These are phyloP conservation scores for Archips xylosteana DNA, from an alignment of 2,888 invertebrate species.

Conservation along the genomic window DNA sequence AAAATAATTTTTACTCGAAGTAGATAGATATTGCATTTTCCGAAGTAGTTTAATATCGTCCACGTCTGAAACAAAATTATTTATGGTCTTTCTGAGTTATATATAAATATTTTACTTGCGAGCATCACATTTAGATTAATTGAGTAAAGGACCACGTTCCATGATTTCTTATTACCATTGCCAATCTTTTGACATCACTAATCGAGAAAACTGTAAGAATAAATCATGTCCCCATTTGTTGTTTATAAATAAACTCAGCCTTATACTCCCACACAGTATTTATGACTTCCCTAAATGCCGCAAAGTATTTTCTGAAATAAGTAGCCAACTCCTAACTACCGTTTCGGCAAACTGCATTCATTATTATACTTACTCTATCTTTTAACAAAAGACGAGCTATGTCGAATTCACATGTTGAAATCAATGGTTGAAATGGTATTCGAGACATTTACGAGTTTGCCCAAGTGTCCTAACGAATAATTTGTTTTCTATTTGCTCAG, in stretches of 20 bases:
- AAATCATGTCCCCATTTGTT: too few relatives aligned
- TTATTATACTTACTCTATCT: not conserved
- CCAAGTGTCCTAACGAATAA: constrained; percentile 28
- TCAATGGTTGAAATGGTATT: not conserved
- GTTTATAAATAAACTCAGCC: too few relatives aligned
- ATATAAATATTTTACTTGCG: not conserved
- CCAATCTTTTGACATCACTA: too few relatives aligned
- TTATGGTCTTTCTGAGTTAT: not conserved
- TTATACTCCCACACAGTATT: too few relatives aligned
- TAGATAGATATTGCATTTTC: not conserved
- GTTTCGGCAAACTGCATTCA: too few relatives aligned
- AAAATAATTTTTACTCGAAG: not conserved
- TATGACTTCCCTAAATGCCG: too few relatives aligned
- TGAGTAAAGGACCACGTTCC: too few relatives aligned
- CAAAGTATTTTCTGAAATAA: too few relatives aligned
- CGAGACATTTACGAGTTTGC: constrained; percentile 6
- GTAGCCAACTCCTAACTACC: too few relatives aligned
- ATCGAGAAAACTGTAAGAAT: too few relatives aligned
- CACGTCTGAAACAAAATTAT: not conserved
- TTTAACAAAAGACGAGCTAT: constrained; percentile 8
- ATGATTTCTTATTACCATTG: too few relatives aligned
- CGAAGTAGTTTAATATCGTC: not conserved
- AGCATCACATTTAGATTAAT: too few relatives aligned
- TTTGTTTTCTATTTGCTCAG: constrained; percentile 30
- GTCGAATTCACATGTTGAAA: constrained; percentile 3